Conservation (phyloP, 2,797 vertebrate species). For the Bufotes viridis region DNA sequence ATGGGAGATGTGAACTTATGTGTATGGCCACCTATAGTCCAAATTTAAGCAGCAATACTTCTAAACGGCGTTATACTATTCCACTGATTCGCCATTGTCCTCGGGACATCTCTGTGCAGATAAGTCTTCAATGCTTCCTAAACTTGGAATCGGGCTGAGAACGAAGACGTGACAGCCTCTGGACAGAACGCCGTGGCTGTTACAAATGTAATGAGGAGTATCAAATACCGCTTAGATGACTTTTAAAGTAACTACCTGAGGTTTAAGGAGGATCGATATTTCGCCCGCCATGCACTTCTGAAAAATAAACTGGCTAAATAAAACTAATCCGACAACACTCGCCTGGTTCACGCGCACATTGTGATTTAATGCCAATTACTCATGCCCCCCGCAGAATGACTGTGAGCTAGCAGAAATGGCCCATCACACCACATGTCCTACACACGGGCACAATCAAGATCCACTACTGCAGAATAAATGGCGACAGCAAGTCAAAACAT, state of each 20-base stretch:
- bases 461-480: not conserved
- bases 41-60: too few relatives aligned
- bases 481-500: not conserved
- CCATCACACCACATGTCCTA: not conserved
- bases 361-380: conserved; percentile 47
- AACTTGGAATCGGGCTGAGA: not conserved
- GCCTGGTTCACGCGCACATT: not conserved
- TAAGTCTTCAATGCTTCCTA: conserved; percentile 17
- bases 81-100: not conserved
- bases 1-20: too few relatives aligned
- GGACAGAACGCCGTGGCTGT: conserved; percentile 1
- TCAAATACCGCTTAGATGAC: conserved; percentile 43
- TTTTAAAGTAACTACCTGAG: conserved; percentile 44
- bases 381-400: conserved; percentile 16
- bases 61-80: too few relatives aligned
- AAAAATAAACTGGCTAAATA: conserved; percentile 50
- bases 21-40: too few relatives aligned
- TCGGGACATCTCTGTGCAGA: not conserved
- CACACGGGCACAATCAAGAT: not conserved
- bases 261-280: conserved; percentile 43
- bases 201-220: conserved; percentile 26
- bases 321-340: conserved; percentile 38
- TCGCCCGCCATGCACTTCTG: conserved; percentile 42
- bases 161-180: not conserved
- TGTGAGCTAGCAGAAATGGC: not conserved